Evolutionary conservation across 2,888 invertebrate genomes (phyloP), one percentile per base, ranked within the genome.

Genomic region (Spialia ferax): DNA sequence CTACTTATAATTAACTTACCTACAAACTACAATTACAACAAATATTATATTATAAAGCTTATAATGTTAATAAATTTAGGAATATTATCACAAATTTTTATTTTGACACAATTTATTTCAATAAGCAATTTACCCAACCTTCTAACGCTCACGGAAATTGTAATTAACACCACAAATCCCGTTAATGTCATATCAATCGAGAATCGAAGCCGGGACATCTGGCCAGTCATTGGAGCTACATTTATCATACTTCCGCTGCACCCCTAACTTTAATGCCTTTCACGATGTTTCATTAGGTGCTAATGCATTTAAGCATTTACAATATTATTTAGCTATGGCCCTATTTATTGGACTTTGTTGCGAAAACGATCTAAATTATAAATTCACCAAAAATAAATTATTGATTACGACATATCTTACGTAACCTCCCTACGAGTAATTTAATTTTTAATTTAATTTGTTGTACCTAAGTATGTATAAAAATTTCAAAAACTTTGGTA

Each of bases 241-340:
- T 93, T 90, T 85, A 92, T 93, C 93, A 93, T 79, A 87, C 85
- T 60, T 77, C 77, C 81, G 81, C 89, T 89, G 86, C 92, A 87
- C 91, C 92, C 91, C 76, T 74, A 80, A 81, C 84, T 82, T 84
- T 87, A 88, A 89, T 86, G 87, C 84, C 87, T 89, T 91, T 88
- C 87, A 91, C 92, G 91, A 92, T 88, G 89, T 93, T 91, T 93
- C 91, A 91, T 93, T 93, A 91, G 86, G 86, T 84, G 81, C 79
- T 89, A 91, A 89, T 88, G 87, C 83, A 84, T 87, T 84, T 81
- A 80, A 88, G 87, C 83, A 84, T 87, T 84, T 81, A 80, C 82
- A 85, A 85, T 85, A 83, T 77, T 35, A 35, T 35, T 56, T 20
- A 4, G 13, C 5, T 13, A 55, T 48, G 5, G 1, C n/a, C 1